Evolutionary conservation across 2,113 vertebrate species (phyloP), one percentile per base, ranked within the genome.

Genomic region (Tetrao urogallus): DNA sequence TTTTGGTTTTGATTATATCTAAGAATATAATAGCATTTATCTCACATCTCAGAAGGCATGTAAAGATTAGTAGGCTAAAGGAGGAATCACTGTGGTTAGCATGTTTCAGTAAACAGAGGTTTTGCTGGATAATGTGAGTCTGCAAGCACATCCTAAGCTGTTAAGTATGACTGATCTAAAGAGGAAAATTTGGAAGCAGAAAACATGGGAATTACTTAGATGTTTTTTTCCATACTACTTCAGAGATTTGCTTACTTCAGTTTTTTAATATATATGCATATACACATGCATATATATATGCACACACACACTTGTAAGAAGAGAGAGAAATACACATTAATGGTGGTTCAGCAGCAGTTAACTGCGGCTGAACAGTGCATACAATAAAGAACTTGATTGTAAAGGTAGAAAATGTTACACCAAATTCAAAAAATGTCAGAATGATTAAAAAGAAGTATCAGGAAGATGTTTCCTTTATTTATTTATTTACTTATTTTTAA

Each of bases 281-380:
- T 13, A 47, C 9, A 6, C 8, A 45, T 1, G 1, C 15, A 52
- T 16, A 14, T 56, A 42, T 32, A 10, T 38, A 8, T 11, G 42
- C 5, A 25, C 3, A 18, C 9, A 2, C 4, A 42, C 5, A 30
- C 3, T 16, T 10, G 2, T 3, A 67, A 14, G 43, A 6, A 3
- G 18, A 17, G 47, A 64, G n/a, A 66, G 5, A 67, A 50, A 64
- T 28, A 13, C 1, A 1, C 21, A 24, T 11, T 69, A 64, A 45
- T 40, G 8, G 4, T 76, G 12, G 25, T 57, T 69, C 13, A 36
- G 19, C 13, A 63, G 42, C 13, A 8, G 15, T 48, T 87, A 43
- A 16, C 48, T 48, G 22, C 10, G 30, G 17, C 5, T 52, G 28
- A 79, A 42, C 40, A 32, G 40, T 70, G n/a, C 64, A 60, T 61